Evolutionary conservation across 2,888 invertebrate genomes (phyloP).

Genomic region (Drosophila setosimentum): DNA sequence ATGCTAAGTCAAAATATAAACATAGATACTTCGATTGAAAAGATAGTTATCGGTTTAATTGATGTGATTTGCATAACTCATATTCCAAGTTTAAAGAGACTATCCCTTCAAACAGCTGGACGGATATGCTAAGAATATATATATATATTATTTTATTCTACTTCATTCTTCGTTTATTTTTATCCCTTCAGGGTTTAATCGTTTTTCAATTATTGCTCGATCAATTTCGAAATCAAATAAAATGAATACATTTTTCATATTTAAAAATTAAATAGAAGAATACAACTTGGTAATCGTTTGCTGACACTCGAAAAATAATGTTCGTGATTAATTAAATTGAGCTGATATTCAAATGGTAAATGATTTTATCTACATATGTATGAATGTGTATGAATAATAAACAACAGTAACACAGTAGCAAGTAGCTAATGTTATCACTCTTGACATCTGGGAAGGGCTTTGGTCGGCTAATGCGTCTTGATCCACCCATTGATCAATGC

Average conservation of each 20-base stretch:
- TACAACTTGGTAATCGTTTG: background rate
- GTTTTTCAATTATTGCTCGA: background rate
- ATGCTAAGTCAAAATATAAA: background rate
- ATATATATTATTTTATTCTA: too few relatives aligned
- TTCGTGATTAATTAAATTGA: background rate
- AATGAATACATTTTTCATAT: background rate
- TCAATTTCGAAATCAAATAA: background rate
- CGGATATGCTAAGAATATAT: background rate
- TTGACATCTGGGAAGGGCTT: constrained; percentile 42
- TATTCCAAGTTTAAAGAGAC: background rate
- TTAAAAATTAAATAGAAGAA: background rate
- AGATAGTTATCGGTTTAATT: background rate
- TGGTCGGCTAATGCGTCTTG: constrained; percentile 44
- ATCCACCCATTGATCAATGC: constrained; percentile 61
- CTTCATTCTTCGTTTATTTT: too few relatives aligned
- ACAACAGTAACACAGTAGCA: background rate
- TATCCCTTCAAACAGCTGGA: background rate
- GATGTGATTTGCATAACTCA: background rate
- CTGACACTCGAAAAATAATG: background rate
- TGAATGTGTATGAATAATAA: background rate
- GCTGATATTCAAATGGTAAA: background rate
- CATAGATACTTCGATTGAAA: background rate
- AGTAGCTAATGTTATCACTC: background rate
- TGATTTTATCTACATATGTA: background rate
- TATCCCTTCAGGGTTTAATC: background rate